Conservation (phyloP, 1,140 invertebrate genomes). For the Lutraria rhynchaena region DNA sequence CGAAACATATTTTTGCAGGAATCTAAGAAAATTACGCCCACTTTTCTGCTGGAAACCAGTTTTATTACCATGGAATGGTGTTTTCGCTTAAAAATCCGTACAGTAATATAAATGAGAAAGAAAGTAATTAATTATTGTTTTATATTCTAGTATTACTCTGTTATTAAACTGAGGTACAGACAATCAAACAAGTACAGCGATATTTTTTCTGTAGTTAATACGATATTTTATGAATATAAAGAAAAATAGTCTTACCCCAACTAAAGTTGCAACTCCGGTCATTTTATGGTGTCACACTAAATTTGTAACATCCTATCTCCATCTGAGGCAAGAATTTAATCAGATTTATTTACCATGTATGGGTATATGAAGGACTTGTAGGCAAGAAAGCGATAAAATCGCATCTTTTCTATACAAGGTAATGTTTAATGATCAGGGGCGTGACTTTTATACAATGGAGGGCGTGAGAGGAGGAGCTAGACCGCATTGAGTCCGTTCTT, state of each 20-base stretch:
- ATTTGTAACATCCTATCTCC: constrained; percentile 23
- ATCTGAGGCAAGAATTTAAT: background rate
- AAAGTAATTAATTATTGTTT: no score
- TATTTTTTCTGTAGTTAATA: no score
- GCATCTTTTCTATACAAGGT: constrained; percentile 15
- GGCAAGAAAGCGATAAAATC: constrained; percentile 40
- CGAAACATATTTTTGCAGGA: background rate
- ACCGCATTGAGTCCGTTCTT: constrained; percentile 39
- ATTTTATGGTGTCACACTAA: constrained; percentile 32
- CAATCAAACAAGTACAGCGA: no score
- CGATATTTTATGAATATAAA: no score
- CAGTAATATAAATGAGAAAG: no score
- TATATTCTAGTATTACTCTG: no score
- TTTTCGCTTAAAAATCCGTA: no score
- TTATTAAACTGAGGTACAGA: no score
- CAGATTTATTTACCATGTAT: constrained; percentile 35
- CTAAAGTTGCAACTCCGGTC: constrained; percentile 51
- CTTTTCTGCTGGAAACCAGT: constrained; percentile 30
- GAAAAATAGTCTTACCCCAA: constrained; percentile 60
- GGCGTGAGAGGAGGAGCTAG: constrained; percentile 24
- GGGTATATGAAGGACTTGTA: constrained; percentile 40
- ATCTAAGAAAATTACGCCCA: constrained; percentile 48
- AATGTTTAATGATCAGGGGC: constrained; percentile 29
- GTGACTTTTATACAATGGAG: constrained; percentile 46
- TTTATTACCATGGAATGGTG: constrained; percentile 10